Base-by-base conservation (phyloP, 2,113 vertebrate genomes). In the Phyllostomus hastatus region DNA sequence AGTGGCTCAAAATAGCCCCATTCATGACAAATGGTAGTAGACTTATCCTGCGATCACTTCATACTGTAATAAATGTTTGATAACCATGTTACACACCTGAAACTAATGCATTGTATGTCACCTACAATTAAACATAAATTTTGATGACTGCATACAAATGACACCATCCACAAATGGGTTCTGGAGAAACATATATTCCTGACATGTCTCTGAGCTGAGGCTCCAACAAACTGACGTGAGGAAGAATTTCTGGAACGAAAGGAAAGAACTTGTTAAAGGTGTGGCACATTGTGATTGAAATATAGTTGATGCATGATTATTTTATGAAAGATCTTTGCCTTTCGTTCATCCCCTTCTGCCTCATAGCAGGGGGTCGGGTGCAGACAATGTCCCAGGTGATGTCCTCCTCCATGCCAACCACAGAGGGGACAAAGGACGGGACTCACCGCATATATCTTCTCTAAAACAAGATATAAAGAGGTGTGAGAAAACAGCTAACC, bases 391-490 rank as follows among this genome's bases (percentile, higher is more conserved):
- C 28, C 91, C 17, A 33, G 9, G 20, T 8, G 17, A 10, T 11
- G 4, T 4, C 22, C 57, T 67, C 17, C 10, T 78, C 38, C 4
- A 43, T 1, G 1, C 3, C 38, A 75, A 10, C 33, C 46, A 31
- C 4, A 26, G 6, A 73, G 15, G 5, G 1, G 5, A 35, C 31
- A 72, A 31, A 64, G 16, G 5, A 35, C 10, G 61, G 28, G 24
- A 48, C 35, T 66, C 28, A 17, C 22, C 19, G 15, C 15, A 64
- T 11, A 46, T 6, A 70, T 31, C 50, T 72, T 2, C 20, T 66
- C 91, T 75, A 87, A 78, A 83, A n/a, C 75, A 78, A 76, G 69
- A 26, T 48, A 33, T 24, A 50, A 79, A 91, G 41, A 61, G 3
- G 7, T 41, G 4, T 80, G 38, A 52, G 41, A 54, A 38, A 61